These are phyloP conservation scores for Bergia puertoricense DNA, from an alignment of 92 coral and sea anemone species.

Conservation along the genomic window DNA sequence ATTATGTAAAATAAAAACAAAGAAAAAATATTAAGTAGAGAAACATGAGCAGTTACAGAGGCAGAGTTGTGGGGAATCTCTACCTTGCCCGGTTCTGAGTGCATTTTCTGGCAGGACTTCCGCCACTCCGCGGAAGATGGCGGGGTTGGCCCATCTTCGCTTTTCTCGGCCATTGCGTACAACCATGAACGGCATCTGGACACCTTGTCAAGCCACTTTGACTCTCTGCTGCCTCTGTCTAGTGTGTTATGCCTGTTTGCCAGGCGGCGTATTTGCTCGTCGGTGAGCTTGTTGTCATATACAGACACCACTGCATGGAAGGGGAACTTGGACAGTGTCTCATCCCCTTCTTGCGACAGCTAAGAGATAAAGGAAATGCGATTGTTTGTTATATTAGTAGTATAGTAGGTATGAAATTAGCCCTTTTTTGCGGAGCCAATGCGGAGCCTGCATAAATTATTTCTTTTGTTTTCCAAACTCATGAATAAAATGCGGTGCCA, in stretches of 20 bases:
- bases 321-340: conserved; percentile 5
- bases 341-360: conserved; percentile 29
- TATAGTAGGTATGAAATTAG: too few species aligned
- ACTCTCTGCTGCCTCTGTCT: conserved; percentile 36
- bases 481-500: too few species aligned
- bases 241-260: conserved; percentile 39
- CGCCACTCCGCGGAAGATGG: conserved; percentile 25
- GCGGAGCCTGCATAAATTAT: too few species aligned
- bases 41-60: background rate
- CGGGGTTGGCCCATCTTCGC: conserved; percentile 26
- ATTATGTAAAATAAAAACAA: background rate
- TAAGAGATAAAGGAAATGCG: conserved; percentile 10
- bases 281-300: conserved; percentile 45
- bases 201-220: conserved; percentile 17
- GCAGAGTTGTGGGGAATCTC: background rate
- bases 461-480: too few species aligned
- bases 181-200: conserved; percentile 24
- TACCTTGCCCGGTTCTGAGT: conserved; percentile 25
- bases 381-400: background rate
- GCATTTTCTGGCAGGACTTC: conserved; percentile 41
- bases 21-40: background rate
- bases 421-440: too few species aligned
- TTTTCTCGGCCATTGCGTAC: background rate
- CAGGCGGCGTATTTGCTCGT: conserved; percentile 47
- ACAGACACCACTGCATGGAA: conserved; percentile 33